These are phyloP conservation scores for Platycnemis pennipes DNA, from an alignment of 2,888 invertebrate species.

Conservation along the genomic window DNA sequence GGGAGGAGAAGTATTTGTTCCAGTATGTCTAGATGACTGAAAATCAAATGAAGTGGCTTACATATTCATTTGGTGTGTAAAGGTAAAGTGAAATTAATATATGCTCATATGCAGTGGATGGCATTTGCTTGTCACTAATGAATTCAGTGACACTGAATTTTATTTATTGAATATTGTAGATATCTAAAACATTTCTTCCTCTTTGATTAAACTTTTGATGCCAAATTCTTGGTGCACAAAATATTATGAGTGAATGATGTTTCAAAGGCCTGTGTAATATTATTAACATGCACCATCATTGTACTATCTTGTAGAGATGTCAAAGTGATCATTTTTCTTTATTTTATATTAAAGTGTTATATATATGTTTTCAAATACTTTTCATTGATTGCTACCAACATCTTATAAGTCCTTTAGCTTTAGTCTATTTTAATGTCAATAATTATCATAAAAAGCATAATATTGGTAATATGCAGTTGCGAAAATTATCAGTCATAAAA, in stretches of 20 bases:
- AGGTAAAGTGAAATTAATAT: background rate
- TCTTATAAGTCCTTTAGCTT: no score
- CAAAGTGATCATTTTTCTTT: background rate
- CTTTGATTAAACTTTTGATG: background rate
- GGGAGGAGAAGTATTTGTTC: background rate
- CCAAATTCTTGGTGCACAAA: conserved; percentile 30
- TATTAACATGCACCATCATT: background rate
- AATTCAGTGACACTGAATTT: background rate
- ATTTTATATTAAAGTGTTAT: background rate
- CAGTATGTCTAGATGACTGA: background rate
- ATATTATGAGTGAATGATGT: background rate
- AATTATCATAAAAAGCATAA: no score
- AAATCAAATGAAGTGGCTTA: background rate
- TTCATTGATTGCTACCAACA: background rate
- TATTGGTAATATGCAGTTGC: no score
- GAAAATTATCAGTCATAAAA: no score
- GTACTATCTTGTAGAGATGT: background rate
- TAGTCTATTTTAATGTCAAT: no score
- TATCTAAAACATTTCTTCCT: background rate
- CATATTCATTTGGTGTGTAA: background rate
- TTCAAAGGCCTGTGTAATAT: background rate
- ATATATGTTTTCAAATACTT: background rate
- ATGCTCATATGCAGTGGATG: background rate
- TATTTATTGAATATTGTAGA: background rate
- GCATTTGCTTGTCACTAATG: background rate